Conservation (phyloP, 2,113 vertebrate genomes). For the Aptenodytes patagonicus region DNA sequence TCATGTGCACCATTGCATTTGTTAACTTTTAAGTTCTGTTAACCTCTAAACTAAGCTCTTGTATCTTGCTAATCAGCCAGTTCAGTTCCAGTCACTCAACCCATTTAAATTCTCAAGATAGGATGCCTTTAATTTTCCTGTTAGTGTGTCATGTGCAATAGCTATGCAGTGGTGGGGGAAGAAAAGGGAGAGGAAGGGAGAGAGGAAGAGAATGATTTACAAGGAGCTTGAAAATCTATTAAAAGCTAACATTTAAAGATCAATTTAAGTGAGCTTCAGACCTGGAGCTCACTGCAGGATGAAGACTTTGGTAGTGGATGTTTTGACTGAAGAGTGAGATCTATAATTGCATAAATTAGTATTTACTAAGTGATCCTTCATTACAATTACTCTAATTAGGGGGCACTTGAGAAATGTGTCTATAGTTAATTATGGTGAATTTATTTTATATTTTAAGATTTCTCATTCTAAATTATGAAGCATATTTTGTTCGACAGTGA, state of each 20-base stretch:
- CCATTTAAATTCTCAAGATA: not conserved
- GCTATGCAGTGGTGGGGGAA: not conserved
- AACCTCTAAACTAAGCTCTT: not conserved
- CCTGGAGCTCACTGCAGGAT: not conserved
- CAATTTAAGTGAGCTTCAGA: not conserved
- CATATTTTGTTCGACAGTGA: not conserved
- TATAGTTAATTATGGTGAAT: not conserved
- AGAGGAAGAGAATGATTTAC: not conserved
- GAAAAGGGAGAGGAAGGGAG: not conserved
- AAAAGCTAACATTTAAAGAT: not conserved
- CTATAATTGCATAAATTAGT: not conserved
- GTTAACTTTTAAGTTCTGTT: not conserved
- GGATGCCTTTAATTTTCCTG: not conserved
- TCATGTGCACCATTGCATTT: not conserved
- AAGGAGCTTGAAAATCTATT: not conserved
- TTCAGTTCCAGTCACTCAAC: conserved; percentile 3
- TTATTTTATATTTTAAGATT: not conserved
- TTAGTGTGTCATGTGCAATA: not conserved
- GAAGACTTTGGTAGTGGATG: not conserved
- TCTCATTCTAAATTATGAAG: not conserved
- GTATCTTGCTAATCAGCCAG: not conserved
- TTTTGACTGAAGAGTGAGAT: not conserved
- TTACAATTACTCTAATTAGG: not conserved
- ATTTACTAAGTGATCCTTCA: not conserved
- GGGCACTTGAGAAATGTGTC: not conserved